Percentiles rank a stretch among this genome's conserved stretches.
Evolutionary conservation across 2,797 vertebrate genomes (phyloP).

Genomic region (Siniperca obscura): DNA sequence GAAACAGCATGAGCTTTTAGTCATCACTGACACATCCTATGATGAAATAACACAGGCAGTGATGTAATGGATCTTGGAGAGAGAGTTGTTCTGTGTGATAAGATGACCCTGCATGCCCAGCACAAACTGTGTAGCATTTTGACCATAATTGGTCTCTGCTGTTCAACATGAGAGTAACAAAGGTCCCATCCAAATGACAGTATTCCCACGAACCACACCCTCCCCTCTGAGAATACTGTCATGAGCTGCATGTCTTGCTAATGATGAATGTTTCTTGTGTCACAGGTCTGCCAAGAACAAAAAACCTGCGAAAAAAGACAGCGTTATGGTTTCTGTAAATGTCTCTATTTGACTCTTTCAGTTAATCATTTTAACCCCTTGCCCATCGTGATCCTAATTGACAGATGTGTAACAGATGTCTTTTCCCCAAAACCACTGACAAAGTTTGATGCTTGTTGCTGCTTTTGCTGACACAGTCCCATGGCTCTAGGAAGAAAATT

Average conservation of each 20-base stretch:
- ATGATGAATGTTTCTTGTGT: slow-evolving; percentile 72
- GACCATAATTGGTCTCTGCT: slow-evolving; percentile 34
- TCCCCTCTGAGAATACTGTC: slow-evolving; percentile 26
- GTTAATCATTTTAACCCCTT: slow-evolving; percentile 65
- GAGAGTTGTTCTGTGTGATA: slow-evolving; percentile 37
- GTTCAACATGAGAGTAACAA: slow-evolving; percentile 14
- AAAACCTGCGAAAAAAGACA: slow-evolving; percentile 77
- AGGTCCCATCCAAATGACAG: slow-evolving; percentile 5
- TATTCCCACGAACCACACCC: slow-evolving; percentile 30
- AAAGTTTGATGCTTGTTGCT: slow-evolving; percentile 38
- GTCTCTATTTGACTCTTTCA: slow-evolving; percentile 45
- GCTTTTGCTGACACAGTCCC: slow-evolving; percentile 51
- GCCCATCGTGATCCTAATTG: not conserved
- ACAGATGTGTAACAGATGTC: slow-evolving; percentile 34
- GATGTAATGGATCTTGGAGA: slow-evolving; percentile 37
- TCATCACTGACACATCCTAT: slow-evolving; percentile 36
- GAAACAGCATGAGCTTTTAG: slow-evolving; percentile 26
- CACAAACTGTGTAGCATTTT: slow-evolving; percentile 24
- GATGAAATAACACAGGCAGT: slow-evolving; percentile 52
- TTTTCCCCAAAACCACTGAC: slow-evolving; percentile 22
- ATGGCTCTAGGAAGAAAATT: slow-evolving; percentile 36
- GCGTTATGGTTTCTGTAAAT: slow-evolving; percentile 78
- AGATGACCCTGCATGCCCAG: slow-evolving; percentile 17
- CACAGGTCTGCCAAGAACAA: slow-evolving; percentile 79
- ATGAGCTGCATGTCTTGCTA: slow-evolving; percentile 58